These are phyloP conservation scores for Schlechtendalia chinensis DNA, from an alignment of 1,140 invertebrate genomes.

Conservation along the genomic window DNA sequence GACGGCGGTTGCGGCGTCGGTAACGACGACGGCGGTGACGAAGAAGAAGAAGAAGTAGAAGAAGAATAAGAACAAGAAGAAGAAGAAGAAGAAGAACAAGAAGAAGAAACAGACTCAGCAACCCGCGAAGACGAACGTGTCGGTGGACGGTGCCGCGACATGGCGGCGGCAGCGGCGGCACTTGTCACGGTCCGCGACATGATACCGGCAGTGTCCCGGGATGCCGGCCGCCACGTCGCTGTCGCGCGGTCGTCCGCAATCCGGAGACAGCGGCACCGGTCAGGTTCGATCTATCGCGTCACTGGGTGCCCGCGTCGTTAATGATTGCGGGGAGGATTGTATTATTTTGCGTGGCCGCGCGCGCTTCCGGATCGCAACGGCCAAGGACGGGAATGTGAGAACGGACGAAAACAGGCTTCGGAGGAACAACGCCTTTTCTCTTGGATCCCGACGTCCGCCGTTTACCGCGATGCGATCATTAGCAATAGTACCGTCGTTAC, in stretches of 20 bases:
- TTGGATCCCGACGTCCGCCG: too few relatives aligned
- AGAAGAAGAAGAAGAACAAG: neutral
- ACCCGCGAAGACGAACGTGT: neutral
- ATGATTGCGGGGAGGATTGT: too few relatives aligned
- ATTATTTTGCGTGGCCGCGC: neutral
- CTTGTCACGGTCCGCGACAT: neutral
- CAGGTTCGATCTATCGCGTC: too few relatives aligned
- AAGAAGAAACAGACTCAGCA: too few relatives aligned
- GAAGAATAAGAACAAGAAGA: neutral
- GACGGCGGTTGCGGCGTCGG: neutral
- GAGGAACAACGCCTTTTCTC: too few relatives aligned
- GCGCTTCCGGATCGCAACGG: too few relatives aligned
- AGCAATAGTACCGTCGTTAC: neutral
- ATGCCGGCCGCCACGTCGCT: slow-evolving; percentile 1
- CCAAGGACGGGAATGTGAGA: too few relatives aligned
- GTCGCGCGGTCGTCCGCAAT: neutral
- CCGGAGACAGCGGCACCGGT: neutral
- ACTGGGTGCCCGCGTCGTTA: neutral
- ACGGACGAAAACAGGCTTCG: too few relatives aligned
- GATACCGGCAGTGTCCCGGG: slow-evolving; percentile 6
- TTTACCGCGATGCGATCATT: neutral
- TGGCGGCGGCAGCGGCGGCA: too few relatives aligned
- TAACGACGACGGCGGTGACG: neutral
- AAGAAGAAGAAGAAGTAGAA: neutral
- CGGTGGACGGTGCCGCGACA: neutral